Conservation (phyloP, 2,113 vertebrate genomes). For the Vulpes vulpes region DNA sequence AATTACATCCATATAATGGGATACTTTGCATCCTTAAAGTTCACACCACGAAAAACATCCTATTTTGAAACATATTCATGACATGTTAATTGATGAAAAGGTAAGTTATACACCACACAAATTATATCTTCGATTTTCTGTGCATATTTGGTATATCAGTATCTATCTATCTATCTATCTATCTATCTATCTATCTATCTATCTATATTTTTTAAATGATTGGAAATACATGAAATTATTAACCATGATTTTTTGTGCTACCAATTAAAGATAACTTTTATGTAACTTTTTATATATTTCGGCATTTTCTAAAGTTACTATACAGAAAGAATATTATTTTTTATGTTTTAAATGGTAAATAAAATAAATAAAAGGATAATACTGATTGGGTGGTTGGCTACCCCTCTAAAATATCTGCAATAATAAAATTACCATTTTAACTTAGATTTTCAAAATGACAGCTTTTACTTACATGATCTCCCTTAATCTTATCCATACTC, state of each 20-base stretch:
- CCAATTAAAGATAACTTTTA: not conserved
- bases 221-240: not conserved
- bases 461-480: not conserved
- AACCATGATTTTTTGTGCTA: not conserved
- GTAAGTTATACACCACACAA: not conserved
- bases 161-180: not conserved
- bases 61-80: constrained; percentile 33
- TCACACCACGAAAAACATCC: not conserved
- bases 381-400: not conserved
- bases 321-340: not conserved
- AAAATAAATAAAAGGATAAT: not conserved
- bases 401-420: not conserved
- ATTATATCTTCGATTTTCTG: not conserved
- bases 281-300: not conserved
- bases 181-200: not conserved
- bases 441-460: not conserved
- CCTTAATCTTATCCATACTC: not conserved
- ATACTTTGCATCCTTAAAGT: not conserved
- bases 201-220: not conserved
- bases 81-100: not conserved
- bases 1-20: not conserved
- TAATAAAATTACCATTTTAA: not conserved
- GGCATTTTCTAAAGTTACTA: not conserved
- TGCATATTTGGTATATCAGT: not conserved
- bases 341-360: not conserved